phyloP scores from a whole-genome alignment of 2,888 invertebrate species.

The Creontiades dilutus region DNA sequence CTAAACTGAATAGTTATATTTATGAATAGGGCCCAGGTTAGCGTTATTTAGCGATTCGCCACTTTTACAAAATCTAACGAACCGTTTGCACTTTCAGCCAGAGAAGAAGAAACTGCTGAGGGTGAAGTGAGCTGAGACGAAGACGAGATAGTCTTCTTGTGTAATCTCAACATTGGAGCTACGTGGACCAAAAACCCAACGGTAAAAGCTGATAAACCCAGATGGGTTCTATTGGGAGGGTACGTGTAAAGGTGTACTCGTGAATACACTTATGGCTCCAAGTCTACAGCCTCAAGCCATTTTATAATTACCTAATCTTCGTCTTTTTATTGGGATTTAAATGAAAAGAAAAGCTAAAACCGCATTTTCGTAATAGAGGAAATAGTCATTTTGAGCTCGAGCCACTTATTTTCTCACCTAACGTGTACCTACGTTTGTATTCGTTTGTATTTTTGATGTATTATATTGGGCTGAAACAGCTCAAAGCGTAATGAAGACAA shows the following conservation, averaged over 20 bases:
- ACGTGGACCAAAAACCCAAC: neutral
- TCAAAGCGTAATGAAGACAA: neutral
- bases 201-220: neutral
- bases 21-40: no score
- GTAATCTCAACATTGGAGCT: neutral
- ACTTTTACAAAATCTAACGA: no score
- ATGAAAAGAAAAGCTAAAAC: neutral
- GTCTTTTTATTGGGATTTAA: neutral
- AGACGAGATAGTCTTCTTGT: neutral
- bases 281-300: neutral
- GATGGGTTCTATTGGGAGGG: neutral
- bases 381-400: neutral
- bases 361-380: neutral
- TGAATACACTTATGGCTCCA: neutral
- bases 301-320: neutral
- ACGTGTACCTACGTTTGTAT: neutral
- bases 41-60: no score
- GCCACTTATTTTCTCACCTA: neutral
- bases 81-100: constrained; percentile 42
- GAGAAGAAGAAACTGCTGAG: constrained; percentile 61
- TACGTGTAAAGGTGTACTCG: neutral
- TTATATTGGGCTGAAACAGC: neutral
- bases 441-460: neutral
- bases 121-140: constrained; percentile 43
- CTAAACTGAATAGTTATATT: no score